Base-by-base conservation (phyloP, 2,888 invertebrate species). In the Sminthurides aquaticus region DNA sequence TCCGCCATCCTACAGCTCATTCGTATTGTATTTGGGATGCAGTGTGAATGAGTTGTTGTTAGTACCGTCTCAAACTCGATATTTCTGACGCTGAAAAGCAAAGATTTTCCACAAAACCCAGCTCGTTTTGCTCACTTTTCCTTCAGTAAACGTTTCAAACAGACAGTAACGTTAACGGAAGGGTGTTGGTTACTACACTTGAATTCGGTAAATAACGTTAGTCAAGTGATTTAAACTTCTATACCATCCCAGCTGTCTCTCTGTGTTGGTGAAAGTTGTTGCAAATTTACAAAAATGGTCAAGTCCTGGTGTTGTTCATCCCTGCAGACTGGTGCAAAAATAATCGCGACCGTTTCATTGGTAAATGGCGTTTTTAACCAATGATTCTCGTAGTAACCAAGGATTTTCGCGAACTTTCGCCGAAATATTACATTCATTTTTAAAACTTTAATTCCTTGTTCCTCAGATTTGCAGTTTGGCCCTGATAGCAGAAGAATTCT, bases 201-300 rank as follows among this genome's bases (percentile, higher is more conserved):
- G n/a, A n/a, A n/a, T n/a, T n/a, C n/a, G n/a, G n/a, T n/a, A n/a
- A n/a, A n/a, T n/a, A n/a, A n/a, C n/a, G n/a, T n/a, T n/a, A n/a
- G n/a, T n/a, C n/a, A n/a, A n/a, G n/a, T n/a, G n/a, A n/a, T n/a
- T n/a, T n/a, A n/a, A n/a, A n/a, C n/a, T n/a, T n/a, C n/a, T n/a
- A n/a, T n/a, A n/a, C n/a, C n/a, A n/a, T n/a, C n/a, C n/a, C n/a
- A n/a, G n/a, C n/a, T n/a, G n/a, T n/a, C n/a, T n/a, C n/a, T n/a
- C n/a, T n/a, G n/a, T n/a, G n/a, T n/a, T n/a, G n/a, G n/a, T n/a
- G n/a, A n/a, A n/a, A n/a, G n/a, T n/a, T n/a, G n/a, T n/a, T n/a
- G n/a, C n/a, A n/a, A n/a, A n/a, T n/a, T n/a, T n/a, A n/a, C n/a
- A 8, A 61, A 61, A 28, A 64, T 64, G 64, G 60, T 64, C 15